phyloP scores from a whole-genome alignment of 2,888 invertebrate genomes.

The Dysmachus trigonus region DNA sequence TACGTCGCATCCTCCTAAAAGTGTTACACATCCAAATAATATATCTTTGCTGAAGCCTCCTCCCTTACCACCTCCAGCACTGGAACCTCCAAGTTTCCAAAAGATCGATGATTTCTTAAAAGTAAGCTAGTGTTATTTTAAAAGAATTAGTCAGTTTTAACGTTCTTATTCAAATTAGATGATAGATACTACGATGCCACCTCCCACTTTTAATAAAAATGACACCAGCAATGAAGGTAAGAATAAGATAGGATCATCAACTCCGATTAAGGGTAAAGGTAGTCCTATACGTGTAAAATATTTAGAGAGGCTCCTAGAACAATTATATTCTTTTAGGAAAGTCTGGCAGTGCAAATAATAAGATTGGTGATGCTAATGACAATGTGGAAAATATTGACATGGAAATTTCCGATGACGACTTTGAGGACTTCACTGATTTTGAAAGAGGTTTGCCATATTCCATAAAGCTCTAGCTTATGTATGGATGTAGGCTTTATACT shows the following conservation, averaged over 20 bases:
- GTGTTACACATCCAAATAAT: background rate
- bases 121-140: background rate
- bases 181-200: constrained; percentile 53
- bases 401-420: constrained; percentile 86
- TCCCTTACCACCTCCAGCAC: constrained; percentile 50
- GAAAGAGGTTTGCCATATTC: constrained; percentile 57
- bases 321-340: constrained; percentile 53
- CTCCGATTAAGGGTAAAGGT: constrained; percentile 44
- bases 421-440: constrained; percentile 62
- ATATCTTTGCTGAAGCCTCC: constrained; percentile 48
- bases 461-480: background rate
- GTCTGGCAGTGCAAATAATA: constrained; percentile 54
- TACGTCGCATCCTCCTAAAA: background rate
- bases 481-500: background rate
- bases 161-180: constrained; percentile 51
- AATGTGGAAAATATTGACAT: constrained; percentile 85
- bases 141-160: background rate
- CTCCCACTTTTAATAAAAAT: constrained; percentile 44
- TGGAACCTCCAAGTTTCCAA: constrained; percentile 44
- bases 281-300: background rate
- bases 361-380: constrained; percentile 24
- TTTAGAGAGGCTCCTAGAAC: background rate
- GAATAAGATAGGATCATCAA: constrained; percentile 57
- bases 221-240: constrained; percentile 55
- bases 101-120: constrained; percentile 33